Evolutionary conservation across 1,140 invertebrate genomes (phyloP).

Genomic region (Paracyclopina nana): DNA sequence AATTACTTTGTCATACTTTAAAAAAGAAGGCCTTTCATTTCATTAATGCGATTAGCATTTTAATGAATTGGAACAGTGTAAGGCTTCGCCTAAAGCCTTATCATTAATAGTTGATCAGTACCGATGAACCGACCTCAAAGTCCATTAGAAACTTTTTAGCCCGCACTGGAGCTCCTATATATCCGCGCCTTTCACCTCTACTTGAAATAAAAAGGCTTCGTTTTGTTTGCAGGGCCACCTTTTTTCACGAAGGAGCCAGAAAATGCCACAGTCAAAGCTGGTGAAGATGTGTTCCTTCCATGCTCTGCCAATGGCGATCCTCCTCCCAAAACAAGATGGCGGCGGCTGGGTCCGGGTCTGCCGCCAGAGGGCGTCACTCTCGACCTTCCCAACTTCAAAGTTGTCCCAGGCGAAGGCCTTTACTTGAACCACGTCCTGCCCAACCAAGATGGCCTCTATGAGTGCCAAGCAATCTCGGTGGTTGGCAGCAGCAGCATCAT

Average conservation of each 20-base stretch:
- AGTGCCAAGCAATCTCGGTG: neutral
- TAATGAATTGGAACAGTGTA: no score
- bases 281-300: neutral
- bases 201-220: neutral
- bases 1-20: no score
- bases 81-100: no score
- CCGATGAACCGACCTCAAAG: no score
- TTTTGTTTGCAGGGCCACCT: conserved; percentile 1
- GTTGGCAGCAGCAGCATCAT: neutral
- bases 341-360: neutral
- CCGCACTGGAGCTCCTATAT: no score
- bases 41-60: no score
- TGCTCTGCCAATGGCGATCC: neutral
- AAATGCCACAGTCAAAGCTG: neutral
- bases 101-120: no score
- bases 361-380: no score
- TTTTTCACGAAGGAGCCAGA: neutral
- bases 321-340: neutral
- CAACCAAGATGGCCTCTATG: neutral
- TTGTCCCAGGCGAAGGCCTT: neutral
- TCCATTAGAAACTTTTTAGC: no score
- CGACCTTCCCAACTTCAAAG: no score
- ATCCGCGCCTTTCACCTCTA: no score
- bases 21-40: no score
- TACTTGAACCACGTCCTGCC: neutral